Evolutionary conservation across 1,140 invertebrate genomes (phyloP), one percentile per base, ranked within the genome.

Genomic region (Periplaneta americana): DNA sequence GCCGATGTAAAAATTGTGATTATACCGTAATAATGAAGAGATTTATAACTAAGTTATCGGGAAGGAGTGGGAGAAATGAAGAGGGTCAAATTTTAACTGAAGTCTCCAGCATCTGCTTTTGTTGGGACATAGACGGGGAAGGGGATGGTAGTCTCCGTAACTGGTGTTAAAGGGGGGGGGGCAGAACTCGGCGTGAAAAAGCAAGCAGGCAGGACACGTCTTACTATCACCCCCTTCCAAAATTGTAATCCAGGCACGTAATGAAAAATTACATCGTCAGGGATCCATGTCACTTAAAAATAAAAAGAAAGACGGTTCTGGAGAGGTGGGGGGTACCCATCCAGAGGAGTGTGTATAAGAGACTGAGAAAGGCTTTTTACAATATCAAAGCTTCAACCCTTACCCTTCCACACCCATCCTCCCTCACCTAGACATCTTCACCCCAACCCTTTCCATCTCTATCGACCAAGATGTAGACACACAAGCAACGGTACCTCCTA

Each of bases 251-350:
- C 79, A 66, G 66, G 39, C 79, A 80, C 79, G 79, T 80, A 80
- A 80, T 80, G 79, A 80, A 80, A 80, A 80, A 80, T 80, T 80
- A 80, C 79, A 74, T 80, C 39, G 79, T 39, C 79, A 57, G 33
- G 66, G 79, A 80, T 80, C 79, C 22, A 34, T 80, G 79, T 80
- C 79, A 80, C 79, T 80, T 80, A 80, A 80, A 80, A 80, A 48
- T 80, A 80, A 39, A 34, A 78, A 28, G n/a, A 35, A 36, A 36
- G 34, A 36, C 18, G 11, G 76, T 28, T 48, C n/a, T n/a, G 10
- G 39, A 48, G 39, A 18, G 17, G 39, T 18, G n/a, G 39, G 39
- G 39, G 17, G 17, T 18, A 18, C 4, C 48, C 48, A 66, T 28
- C 48, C 22, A 66, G 48, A 66, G n/a, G 22, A n/a, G 22, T 66